Percentiles rank a stretch among this genome's conserved stretches.
phyloP scores from a whole-genome alignment of 2,113 vertebrate species.

The Apteryx owenii region DNA sequence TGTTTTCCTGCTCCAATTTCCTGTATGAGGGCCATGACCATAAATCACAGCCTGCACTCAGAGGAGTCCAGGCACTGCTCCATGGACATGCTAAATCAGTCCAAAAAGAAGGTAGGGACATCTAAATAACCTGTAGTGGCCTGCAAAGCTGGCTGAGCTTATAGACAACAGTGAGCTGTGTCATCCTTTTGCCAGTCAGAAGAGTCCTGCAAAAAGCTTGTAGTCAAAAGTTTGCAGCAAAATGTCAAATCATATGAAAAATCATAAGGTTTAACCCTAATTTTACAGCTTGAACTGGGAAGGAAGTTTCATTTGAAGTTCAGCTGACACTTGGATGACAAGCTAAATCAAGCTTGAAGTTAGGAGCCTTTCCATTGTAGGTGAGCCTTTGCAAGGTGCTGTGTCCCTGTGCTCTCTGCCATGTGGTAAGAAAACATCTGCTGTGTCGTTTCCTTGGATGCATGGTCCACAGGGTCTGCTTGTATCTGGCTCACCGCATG shows the following conservation, averaged over 20 bases:
- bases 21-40: neutral
- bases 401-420: neutral
- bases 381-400: neutral
- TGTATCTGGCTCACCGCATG: neutral
- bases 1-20: neutral
- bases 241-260: neutral
- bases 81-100: neutral
- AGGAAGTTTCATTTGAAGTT: neutral
- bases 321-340: neutral
- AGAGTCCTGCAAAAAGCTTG: neutral
- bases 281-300: neutral
- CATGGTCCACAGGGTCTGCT: neutral
- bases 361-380: neutral
- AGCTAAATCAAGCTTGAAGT: neutral
- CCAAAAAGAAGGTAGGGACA: neutral
- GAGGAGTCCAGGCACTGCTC: neutral
- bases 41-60: neutral
- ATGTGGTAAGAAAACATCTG: neutral
- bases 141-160: neutral
- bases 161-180: neutral
- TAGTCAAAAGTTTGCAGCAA: neutral
- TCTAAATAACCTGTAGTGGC: neutral
- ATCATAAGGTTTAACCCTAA: neutral
- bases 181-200: neutral
- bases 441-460: neutral